Percentiles rank a stretch among this genome's conserved stretches.
phyloP scores from a whole-genome alignment of 2,797 vertebrate genomes.

The Alosa sapidissima region DNA sequence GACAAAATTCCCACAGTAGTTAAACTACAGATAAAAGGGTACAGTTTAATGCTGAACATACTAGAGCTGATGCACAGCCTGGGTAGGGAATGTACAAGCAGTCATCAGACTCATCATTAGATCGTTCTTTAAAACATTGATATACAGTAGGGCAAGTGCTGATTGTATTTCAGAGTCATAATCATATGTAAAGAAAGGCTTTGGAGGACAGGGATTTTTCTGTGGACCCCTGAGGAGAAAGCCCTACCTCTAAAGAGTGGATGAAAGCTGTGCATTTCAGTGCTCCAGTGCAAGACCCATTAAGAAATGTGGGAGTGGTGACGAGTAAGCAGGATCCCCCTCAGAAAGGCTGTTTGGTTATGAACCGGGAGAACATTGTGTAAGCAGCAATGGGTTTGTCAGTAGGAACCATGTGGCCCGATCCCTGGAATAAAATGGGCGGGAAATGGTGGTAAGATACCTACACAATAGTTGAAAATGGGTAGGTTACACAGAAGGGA shows the following conservation, averaged over 20 bases:
- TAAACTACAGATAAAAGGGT: neutral
- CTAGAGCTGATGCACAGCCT: neutral
- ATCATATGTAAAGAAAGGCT: neutral
- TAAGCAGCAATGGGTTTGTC: slow-evolving; percentile 87
- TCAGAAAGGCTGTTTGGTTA: slow-evolving; percentile 82
- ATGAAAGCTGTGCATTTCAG: slow-evolving; percentile 21
- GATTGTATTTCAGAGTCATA: neutral
- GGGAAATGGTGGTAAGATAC: neutral
- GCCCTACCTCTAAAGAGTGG: neutral
- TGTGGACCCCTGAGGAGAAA: neutral
- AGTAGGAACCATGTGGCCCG: slow-evolving; percentile 94
- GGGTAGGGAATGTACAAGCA: neutral
- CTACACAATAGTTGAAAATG: neutral
- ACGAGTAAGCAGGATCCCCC: neutral
- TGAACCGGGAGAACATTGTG: slow-evolving; percentile 87
- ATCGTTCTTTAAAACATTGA: neutral
- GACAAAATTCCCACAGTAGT: neutral
- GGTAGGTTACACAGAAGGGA: too few relatives aligned
- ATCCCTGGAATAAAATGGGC: slow-evolving; percentile 81
- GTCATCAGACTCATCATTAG: neutral
- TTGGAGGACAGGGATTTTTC: neutral
- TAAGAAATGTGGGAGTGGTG: too few relatives aligned
- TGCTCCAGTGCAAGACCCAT: slow-evolving; percentile 47
- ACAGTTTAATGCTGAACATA: neutral
- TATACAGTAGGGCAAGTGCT: neutral